Conservation (phyloP, 1,140 invertebrate species). For the Periplaneta americana region DNA sequence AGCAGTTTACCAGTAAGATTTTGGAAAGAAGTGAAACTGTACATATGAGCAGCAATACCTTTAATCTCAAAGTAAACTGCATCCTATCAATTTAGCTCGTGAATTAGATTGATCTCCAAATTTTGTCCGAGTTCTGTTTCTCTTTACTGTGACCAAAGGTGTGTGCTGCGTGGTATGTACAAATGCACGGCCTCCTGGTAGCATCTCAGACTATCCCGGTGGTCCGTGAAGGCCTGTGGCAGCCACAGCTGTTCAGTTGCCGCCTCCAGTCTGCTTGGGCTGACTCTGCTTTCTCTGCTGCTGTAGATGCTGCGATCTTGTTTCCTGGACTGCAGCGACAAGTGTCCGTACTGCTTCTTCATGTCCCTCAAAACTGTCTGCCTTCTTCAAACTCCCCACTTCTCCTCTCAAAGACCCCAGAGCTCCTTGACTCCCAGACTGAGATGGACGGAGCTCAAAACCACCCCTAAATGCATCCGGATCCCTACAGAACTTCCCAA, state of each 20-base stretch:
- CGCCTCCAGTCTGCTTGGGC: slow-evolving; percentile 12
- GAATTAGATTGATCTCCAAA: not conserved
- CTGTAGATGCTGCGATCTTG: slow-evolving; percentile 40
- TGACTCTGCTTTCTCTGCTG: slow-evolving; percentile 30
- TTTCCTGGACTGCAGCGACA: slow-evolving; percentile 65
- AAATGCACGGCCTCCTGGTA: not conserved
- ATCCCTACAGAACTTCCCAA: slow-evolving; percentile 29
- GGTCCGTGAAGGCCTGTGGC: not conserved
- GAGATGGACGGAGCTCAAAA: slow-evolving; percentile 15
- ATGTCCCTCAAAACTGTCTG: slow-evolving; percentile 61
- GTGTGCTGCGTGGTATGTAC: not conserved
- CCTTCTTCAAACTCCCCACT: slow-evolving; percentile 46
- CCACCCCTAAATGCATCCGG: slow-evolving; percentile 32
- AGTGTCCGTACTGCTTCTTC: slow-evolving; percentile 65
- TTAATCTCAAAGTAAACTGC: no score
- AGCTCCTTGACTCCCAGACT: slow-evolving; percentile 16
- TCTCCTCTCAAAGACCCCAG: slow-evolving; percentile 3
- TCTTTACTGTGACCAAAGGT: no score
- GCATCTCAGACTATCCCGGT: not conserved
- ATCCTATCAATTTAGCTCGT: no score
- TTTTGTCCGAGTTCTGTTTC: no score
- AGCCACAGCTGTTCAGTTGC: not conserved
- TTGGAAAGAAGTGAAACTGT: no score
- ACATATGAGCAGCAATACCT: no score
- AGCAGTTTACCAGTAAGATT: no score